phyloP scores from a whole-genome alignment of 2,797 vertebrate genomes.

The Halcyon badia region DNA sequence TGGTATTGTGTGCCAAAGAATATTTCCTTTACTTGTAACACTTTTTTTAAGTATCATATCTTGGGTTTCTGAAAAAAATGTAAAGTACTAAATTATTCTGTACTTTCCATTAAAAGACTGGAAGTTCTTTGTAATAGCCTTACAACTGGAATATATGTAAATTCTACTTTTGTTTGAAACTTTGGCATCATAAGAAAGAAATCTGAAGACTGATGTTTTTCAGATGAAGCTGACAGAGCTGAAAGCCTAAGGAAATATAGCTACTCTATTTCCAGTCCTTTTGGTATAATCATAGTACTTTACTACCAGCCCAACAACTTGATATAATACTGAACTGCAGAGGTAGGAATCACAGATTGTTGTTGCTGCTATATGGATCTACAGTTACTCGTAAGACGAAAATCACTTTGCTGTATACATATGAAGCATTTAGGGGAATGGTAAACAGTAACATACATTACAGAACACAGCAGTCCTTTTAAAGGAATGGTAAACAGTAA shows the following conservation, averaged over 20 bases:
- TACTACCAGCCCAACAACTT: not conserved
- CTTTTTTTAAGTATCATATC: not conserved
- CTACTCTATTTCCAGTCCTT: not conserved
- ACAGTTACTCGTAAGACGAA: not conserved
- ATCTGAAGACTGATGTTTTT: not conserved
- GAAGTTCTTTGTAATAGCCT: not conserved
- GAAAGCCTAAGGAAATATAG: not conserved
- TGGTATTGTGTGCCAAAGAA: not conserved
- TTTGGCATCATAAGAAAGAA: not conserved
- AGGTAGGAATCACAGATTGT: not conserved
- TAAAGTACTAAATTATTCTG: not conserved
- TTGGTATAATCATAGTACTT: not conserved
- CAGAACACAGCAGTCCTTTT: not conserved
- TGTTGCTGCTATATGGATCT: not conserved
- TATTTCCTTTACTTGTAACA: not conserved
- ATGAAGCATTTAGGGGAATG: not conserved
- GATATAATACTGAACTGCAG: not conserved
- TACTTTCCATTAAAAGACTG: not conserved
- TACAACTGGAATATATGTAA: not conserved
- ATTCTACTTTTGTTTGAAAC: not conserved
- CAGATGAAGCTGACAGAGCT: not conserved
- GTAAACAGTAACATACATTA: not conserved
- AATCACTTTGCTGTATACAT: not conserved
- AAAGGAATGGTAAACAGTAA: not conserved
- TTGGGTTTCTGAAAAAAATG: not conserved